Conservation (phyloP, 2,888 invertebrate species). For the Galerucella calmariensis region DNA sequence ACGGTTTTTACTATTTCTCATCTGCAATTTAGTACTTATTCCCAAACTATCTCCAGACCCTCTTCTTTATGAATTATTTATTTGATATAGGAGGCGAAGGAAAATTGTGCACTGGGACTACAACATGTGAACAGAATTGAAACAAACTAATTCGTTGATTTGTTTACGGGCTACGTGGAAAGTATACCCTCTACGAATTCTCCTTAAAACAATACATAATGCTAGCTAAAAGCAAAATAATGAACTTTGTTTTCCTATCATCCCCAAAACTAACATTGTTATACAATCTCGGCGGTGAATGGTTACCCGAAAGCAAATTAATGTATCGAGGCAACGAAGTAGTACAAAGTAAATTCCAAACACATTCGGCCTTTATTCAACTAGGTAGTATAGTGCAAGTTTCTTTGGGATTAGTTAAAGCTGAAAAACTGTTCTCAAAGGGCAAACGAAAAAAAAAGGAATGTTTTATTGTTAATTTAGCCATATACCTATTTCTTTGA, state of each 20-base stretch:
- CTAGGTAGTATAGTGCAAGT: slow-evolving; percentile 2
- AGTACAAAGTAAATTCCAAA: slow-evolving; percentile 3
- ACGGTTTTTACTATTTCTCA: too few relatives aligned
- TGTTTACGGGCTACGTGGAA: background rate
- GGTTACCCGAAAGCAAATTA: slow-evolving; percentile 15
- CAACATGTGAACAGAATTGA: too few relatives aligned
- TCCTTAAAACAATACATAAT: background rate
- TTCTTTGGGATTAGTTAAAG: slow-evolving; percentile 4
- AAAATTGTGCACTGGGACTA: too few relatives aligned
- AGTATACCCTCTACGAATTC: background rate
- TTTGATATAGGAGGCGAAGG: background rate
- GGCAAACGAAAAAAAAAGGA: background rate
- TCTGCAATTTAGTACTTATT: background rate
- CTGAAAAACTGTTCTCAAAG: slow-evolving; percentile 7
- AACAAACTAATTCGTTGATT: background rate
- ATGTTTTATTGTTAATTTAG: slow-evolving; percentile 14
- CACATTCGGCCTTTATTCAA: slow-evolving; percentile 15
- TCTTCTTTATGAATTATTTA: background rate
- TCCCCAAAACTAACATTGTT: slow-evolving; percentile 15
- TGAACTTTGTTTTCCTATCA: slow-evolving; percentile 1
- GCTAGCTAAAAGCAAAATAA: slow-evolving; percentile 4
- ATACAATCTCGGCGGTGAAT: slow-evolving; percentile 6
- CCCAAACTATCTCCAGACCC: too few relatives aligned
- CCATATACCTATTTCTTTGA: slow-evolving; percentile 9
- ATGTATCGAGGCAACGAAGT: slow-evolving; percentile 1